phyloP scores from a whole-genome alignment of 2,888 invertebrate species.

The Tachina lurida region DNA sequence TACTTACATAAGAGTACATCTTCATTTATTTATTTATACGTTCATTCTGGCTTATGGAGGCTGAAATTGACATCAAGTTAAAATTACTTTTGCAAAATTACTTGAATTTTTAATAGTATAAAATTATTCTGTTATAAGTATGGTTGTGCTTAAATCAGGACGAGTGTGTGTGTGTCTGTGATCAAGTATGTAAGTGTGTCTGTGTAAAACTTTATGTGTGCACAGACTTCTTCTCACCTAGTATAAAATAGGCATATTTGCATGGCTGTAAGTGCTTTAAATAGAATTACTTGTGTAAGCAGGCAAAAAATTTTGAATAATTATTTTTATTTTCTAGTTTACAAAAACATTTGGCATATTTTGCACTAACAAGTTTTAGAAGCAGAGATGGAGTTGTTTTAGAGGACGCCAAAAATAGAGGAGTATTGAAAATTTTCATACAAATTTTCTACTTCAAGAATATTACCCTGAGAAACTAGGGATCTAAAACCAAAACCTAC shows the following conservation, averaged over 20 bases:
- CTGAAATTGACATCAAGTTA: constrained; percentile 81
- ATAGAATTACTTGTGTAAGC: background rate
- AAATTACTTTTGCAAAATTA: constrained; percentile 76
- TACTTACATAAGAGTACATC: background rate
- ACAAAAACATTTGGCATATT: background rate
- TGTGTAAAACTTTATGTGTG: background rate
- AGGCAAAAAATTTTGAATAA: constrained; percentile 9
- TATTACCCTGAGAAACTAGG: too few relatives aligned
- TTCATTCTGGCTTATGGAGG: constrained; percentile 41
- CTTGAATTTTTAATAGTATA: constrained; percentile 48
- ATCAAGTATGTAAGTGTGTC: background rate
- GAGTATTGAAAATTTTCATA: background rate
- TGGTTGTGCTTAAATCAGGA: too few relatives aligned
- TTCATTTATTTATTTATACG: constrained; percentile 3
- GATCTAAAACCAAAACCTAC: too few relatives aligned
- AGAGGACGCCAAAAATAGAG: background rate
- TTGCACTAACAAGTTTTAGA: background rate
- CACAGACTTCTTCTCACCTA: background rate
- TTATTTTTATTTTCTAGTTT: background rate
- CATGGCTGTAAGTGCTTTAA: constrained; percentile 22
- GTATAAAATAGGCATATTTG: background rate
- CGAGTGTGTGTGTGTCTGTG: background rate
- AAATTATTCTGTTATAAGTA: constrained; percentile 26
- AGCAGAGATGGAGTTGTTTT: background rate
- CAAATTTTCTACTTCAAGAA: too few relatives aligned